Conservation (phyloP, 2,888 invertebrate genomes). For the Malachius bipustulatus region DNA sequence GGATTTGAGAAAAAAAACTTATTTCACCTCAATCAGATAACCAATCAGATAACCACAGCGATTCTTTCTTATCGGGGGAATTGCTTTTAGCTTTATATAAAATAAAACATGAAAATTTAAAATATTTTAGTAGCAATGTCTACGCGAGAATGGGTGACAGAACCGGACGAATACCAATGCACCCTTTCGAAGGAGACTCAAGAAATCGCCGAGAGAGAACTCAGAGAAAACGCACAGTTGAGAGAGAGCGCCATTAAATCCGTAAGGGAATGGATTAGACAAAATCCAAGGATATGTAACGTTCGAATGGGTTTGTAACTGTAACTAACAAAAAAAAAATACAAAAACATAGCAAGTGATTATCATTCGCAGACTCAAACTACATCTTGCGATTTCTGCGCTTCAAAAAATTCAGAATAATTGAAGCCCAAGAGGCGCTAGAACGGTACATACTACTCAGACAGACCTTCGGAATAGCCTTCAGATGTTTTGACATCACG, state of each 20-base stretch:
- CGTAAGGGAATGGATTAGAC: slow-evolving; percentile 56
- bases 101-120: too few species aligned
- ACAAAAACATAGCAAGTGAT: too few species aligned
- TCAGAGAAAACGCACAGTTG: slow-evolving; percentile 54
- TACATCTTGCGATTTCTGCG: slow-evolving; percentile 66
- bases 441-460: slow-evolving; percentile 66
- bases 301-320: slow-evolving; percentile 50
- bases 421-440: slow-evolving; percentile 64
- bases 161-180: slow-evolving; percentile 53
- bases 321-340: too few species aligned
- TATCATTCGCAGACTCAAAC: slow-evolving; percentile 55
- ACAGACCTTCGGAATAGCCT: slow-evolving; percentile 64
- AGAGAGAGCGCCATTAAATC: slow-evolving; percentile 54
- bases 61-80: too few species aligned
- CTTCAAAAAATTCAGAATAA: slow-evolving; percentile 70
- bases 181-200: slow-evolving; percentile 48
- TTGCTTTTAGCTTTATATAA: too few species aligned
- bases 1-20: too few species aligned
- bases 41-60: too few species aligned
- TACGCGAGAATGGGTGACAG: slow-evolving; percentile 42
- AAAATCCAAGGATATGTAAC: slow-evolving; percentile 57
- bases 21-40: too few species aligned
- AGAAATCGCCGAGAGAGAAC: slow-evolving; percentile 51
- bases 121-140: slow-evolving; percentile 20
- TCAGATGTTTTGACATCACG: slow-evolving; percentile 58